These are phyloP conservation scores for Drosophila nebulosa DNA, from an alignment of 1,140 invertebrate species.

Conservation along the genomic window DNA sequence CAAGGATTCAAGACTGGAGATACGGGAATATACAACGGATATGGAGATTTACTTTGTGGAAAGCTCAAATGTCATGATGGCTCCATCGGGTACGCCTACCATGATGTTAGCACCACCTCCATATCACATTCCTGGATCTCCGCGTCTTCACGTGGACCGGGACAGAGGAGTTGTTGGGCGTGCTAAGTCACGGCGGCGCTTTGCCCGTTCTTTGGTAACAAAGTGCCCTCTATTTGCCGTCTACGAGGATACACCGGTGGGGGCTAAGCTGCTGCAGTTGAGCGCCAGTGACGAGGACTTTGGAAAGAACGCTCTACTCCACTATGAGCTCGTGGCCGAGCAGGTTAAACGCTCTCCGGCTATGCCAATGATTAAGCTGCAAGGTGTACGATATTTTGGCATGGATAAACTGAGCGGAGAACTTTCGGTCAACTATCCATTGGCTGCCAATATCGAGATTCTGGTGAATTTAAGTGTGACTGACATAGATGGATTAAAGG, in stretches of 20 bases:
- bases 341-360: conserved; percentile 82
- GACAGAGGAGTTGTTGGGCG: conserved; percentile 35
- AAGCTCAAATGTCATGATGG: conserved; percentile 49
- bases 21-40: conserved; percentile 83
- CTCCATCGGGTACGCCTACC: conserved; percentile 64
- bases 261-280: conserved; percentile 88
- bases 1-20: conserved; percentile 85
- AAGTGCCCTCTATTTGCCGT: conserved; percentile 85
- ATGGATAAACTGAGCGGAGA: conserved; percentile 88
- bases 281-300: conserved; percentile 91
- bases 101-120: conserved; percentile 65
- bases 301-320: conserved; percentile 87
- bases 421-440: conserved; percentile 87
- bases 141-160: conserved; percentile 41
- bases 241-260: conserved; percentile 89
- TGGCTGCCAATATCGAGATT: conserved; percentile 90
- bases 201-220: conserved; percentile 13
- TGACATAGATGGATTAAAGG: conserved; percentile 88
- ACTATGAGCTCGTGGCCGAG: conserved; percentile 88
- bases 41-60: conserved; percentile 83
- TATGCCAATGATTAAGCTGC: conserved; percentile 75
- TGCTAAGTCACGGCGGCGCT: conserved; percentile 43
- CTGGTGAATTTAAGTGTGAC: conserved; percentile 88
- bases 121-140: conserved; percentile 71
- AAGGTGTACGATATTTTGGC: conserved; percentile 86